These are phyloP conservation scores for Neogobius melanostomus DNA, from an alignment of 2,113 vertebrate genomes.

Conservation along the genomic window DNA sequence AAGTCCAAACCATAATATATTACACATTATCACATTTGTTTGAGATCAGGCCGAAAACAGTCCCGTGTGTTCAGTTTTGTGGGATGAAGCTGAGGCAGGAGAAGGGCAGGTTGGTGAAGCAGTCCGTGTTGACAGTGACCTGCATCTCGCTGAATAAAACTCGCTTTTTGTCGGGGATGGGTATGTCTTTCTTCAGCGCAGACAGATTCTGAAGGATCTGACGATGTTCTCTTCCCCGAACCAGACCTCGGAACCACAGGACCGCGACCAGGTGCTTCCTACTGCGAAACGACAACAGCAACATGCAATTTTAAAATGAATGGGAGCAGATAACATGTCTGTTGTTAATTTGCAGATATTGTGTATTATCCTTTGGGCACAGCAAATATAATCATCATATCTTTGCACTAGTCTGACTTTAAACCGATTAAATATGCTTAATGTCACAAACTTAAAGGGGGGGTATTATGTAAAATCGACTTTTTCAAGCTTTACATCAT, in stretches of 20 bases:
- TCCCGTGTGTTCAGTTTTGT: conserved; percentile 4
- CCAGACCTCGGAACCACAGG: conserved; percentile 70
- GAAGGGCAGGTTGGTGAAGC: conserved; percentile 48
- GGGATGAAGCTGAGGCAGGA: conserved; percentile 45
- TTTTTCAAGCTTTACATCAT: no score
- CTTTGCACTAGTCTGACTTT: no score
- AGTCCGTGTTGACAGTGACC: conserved; percentile 47
- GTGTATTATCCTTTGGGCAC: no score
- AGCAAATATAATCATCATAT: no score
- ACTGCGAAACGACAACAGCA: conserved; percentile 42
- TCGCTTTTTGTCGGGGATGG: background rate
- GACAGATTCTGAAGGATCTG: conserved; percentile 56
- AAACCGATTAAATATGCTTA: no score
- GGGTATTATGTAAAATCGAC: no score
- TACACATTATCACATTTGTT: no score
- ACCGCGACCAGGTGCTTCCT: conserved; percentile 70
- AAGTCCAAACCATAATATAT: no score
- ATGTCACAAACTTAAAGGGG: no score
- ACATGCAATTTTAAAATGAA: background rate
- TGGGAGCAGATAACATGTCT: no score
- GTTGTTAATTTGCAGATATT: no score
- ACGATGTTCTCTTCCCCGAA: conserved; percentile 55
- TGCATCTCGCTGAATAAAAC: conserved; percentile 68
- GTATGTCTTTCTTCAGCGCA: conserved; percentile 33
- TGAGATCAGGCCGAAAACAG: background rate